These are phyloP conservation scores for Leptopilina myrica DNA, from an alignment of 2,888 invertebrate genomes.

Conservation along the genomic window DNA sequence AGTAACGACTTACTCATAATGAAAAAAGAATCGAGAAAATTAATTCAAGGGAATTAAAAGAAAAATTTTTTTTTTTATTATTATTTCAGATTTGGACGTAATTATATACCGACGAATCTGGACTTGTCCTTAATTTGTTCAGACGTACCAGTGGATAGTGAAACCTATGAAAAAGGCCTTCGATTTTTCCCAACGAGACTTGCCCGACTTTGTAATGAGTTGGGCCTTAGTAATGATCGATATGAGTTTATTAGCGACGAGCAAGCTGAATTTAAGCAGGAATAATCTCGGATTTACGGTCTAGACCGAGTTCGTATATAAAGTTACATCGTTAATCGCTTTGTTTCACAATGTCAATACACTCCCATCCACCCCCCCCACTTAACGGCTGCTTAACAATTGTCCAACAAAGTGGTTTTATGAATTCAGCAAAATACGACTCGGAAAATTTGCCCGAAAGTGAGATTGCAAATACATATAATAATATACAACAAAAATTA, in stretches of 20 bases:
- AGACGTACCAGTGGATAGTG: slow-evolving; percentile 53
- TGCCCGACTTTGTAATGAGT: slow-evolving; percentile 60
- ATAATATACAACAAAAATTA: too few species aligned
- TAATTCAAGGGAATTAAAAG: neutral
- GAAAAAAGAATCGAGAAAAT: too few species aligned
- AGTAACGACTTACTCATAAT: too few species aligned
- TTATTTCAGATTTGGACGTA: slow-evolving; percentile 57
- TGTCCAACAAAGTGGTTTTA: slow-evolving; percentile 19
- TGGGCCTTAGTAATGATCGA: slow-evolving; percentile 50
- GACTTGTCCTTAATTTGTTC: slow-evolving; percentile 60
- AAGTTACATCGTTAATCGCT: slow-evolving; percentile 10
- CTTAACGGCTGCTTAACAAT: slow-evolving; percentile 1
- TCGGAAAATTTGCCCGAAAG: neutral
- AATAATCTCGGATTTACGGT: slow-evolving; percentile 48
- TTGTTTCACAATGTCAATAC: slow-evolving; percentile 18
- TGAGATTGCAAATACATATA: neutral
- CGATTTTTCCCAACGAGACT: slow-evolving; percentile 58
- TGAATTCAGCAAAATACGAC: neutral
- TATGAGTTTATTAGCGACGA: slow-evolving; percentile 48
- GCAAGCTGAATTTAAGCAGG: slow-evolving; percentile 51
- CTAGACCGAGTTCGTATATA: slow-evolving; percentile 27
- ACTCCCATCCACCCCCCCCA: too few species aligned
- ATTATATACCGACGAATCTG: slow-evolving; percentile 54
- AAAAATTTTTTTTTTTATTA: neutral
- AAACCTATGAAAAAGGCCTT: slow-evolving; percentile 48